phyloP scores from a whole-genome alignment of 2,888 invertebrate species.

The Macrosiphum euphorbiae region DNA sequence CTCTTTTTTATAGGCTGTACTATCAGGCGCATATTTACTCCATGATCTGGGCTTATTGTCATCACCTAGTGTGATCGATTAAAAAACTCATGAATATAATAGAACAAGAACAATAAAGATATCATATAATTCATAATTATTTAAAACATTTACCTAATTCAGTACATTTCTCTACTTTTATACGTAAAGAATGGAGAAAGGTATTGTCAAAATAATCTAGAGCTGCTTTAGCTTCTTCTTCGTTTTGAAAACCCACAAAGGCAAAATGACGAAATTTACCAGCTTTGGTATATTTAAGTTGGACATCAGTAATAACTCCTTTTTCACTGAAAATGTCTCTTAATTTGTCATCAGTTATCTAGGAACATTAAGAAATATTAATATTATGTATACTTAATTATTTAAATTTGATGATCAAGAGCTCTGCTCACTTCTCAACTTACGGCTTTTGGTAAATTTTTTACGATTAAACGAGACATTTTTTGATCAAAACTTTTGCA shows the following conservation, averaged over 20 bases:
- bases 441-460: slow-evolving; percentile 90
- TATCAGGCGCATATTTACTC: slow-evolving; percentile 91
- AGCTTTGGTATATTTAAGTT: slow-evolving; percentile 91
- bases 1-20: slow-evolving; percentile 76
- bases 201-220: slow-evolving; percentile 85
- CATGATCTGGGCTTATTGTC: slow-evolving; percentile 87
- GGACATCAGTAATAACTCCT: slow-evolving; percentile 92
- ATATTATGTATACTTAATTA: neutral
- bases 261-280: slow-evolving; percentile 94
- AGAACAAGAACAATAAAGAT: neutral
- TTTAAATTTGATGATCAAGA: neutral
- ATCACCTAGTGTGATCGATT: slow-evolving; percentile 71
- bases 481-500: neutral
- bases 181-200: slow-evolving; percentile 85
- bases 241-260: slow-evolving; percentile 90
- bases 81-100: neutral
- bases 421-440: slow-evolving; percentile 68
- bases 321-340: slow-evolving; percentile 82
- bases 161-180: slow-evolving; percentile 72
- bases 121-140: neutral
- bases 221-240: slow-evolving; percentile 84
- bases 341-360: slow-evolving; percentile 85
- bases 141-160: slow-evolving; percentile 67
- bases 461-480: slow-evolving; percentile 91
- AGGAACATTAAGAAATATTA: slow-evolving; percentile 67